Evolutionary conservation across 2,113 vertebrate species (phyloP), one percentile per base, ranked within the genome.

Genomic region (Neogale vison): DNA sequence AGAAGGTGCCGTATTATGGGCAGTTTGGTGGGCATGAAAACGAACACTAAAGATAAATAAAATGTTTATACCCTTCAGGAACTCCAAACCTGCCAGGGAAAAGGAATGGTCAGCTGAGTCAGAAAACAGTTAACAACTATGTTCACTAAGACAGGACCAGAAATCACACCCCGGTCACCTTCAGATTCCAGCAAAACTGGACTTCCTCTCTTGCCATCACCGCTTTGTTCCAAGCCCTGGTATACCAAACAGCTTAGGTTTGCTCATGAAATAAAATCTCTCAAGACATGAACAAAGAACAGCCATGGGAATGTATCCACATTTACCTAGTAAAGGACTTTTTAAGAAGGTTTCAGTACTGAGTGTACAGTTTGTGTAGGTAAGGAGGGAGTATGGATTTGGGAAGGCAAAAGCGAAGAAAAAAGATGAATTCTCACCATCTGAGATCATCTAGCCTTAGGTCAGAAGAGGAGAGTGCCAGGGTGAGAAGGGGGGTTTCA

Each of bases 31-130:
- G 29, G 8, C 74, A 42, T 72, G 34, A 39, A 65, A 90, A 50
- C 24, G 13, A 88, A 76, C 86, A 77, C 83, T 65, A 31, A 67
- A 31, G 39, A 69, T 36, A 18, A 76, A 90, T 88, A 81, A 63
- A 91, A 83, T 89, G 18, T 55, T 36, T 55, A 89, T 95, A 84
- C 61, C 36, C 42, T 76, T 39, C 67, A 69, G 11, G 47, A 90
- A 80, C 34, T 87, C 42, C 36, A 83, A 57, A 65, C 13, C 20
- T 36, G 15, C 36, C 55, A 21, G 29, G 31, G 45, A 72, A 88
- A 57, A 67, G 26, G 13, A 87, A 50, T 26, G 77, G 80, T 57
- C 80, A 77, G 72, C 42, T 21, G 80, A 93, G 14, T 74, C 26
- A 86, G 31, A 79, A 52, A 50, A 34, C 15, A 36, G 14, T 76